These are phyloP conservation scores for Cichladusa arquata DNA, from an alignment of 2,113 vertebrate species.

Conservation along the genomic window DNA sequence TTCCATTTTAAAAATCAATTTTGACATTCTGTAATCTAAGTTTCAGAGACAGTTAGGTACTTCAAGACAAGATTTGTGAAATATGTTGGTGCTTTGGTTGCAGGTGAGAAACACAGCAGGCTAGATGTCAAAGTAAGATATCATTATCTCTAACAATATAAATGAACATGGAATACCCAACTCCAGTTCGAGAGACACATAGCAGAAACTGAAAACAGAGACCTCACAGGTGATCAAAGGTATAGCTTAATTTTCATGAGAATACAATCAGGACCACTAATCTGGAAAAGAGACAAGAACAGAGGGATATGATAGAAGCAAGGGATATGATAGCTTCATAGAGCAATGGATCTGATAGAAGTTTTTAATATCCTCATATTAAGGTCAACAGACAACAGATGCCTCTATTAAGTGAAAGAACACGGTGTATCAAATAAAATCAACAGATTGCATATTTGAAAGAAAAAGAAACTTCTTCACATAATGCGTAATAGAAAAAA, in stretches of 20 bases:
- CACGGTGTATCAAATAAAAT: background rate
- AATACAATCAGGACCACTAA: background rate
- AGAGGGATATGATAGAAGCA: background rate
- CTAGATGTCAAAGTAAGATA: background rate
- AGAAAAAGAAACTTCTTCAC: background rate
- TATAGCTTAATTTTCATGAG: background rate
- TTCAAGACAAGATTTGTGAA: background rate
- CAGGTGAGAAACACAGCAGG: background rate
- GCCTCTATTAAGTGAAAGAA: background rate
- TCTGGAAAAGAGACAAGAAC: background rate
- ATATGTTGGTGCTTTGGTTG: background rate
- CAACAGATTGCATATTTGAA: background rate
- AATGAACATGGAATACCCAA: background rate
- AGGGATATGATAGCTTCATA: background rate
- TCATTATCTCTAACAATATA: background rate
- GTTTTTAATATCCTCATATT: background rate
- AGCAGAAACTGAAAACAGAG: background rate
- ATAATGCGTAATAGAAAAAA: background rate
- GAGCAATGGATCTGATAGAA: background rate
- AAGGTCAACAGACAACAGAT: background rate
- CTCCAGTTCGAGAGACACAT: background rate
- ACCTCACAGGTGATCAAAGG: background rate
- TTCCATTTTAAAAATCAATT: background rate
- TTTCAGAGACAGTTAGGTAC: background rate
- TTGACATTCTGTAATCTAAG: background rate